Evolutionary conservation across 2,888 invertebrate genomes (phyloP).

Genomic region (Bugulina stolonifera): DNA sequence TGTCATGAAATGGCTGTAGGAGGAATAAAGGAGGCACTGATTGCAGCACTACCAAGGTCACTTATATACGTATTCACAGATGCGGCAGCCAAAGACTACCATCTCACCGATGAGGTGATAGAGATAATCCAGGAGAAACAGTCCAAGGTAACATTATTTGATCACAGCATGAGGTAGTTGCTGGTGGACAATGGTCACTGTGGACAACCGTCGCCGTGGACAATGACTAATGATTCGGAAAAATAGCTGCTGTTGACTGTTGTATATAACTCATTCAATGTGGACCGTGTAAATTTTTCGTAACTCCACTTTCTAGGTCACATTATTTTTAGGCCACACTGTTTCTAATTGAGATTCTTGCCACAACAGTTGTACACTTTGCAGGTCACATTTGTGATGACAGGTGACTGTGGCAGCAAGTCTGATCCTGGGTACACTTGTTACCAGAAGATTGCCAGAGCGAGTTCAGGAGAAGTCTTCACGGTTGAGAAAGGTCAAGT

Average conservation of each 20-base stretch:
- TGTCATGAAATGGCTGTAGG: background rate
- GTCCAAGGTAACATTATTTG: background rate
- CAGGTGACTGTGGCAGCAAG: background rate
- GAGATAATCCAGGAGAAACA: background rate
- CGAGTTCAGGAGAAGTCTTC: background rate
- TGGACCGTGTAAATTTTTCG: no score
- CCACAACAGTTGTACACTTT: no score
- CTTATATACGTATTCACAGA: background rate
- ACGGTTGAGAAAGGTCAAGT: background rate
- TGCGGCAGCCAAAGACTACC: background rate
- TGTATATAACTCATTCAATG: no score
- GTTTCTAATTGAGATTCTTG: no score
- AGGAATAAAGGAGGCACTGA: background rate
- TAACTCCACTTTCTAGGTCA: no score
- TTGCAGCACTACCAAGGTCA: background rate
- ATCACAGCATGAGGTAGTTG: no score
- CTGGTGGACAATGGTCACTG: no score
- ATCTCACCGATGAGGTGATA: background rate
- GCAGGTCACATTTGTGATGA: slow-evolving; percentile 5
- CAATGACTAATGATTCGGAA: no score
- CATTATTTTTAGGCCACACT: no score
- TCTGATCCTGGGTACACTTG: background rate
- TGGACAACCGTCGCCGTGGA: no score
- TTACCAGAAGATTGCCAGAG: background rate
- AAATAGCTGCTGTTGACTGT: no score